Evolutionary conservation across 2,797 vertebrate species (phyloP), one percentile per base, ranked within the genome.

Genomic region (Enoplosus armatus): DNA sequence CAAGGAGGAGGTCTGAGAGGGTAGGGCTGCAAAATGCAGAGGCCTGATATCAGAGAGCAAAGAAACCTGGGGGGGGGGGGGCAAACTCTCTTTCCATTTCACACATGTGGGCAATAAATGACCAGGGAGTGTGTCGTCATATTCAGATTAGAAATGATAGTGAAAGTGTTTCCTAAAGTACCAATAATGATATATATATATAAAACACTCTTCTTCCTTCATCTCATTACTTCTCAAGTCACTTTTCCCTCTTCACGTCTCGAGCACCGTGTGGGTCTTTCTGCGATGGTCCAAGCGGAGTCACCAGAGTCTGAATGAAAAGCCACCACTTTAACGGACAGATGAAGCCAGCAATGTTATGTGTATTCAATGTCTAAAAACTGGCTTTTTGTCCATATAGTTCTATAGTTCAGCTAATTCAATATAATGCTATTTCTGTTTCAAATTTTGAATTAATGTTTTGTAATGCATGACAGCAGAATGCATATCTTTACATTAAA

Each of bases 41-140:
- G 45, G 54, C 20, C 71, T 45, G 56, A 69, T 63, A 60, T 76
- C 63, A 77, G 6, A 47, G 26, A 66, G 56, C 33, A 58, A 53
- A 74, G n/a, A n/a, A n/a, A n/a, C n/a, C n/a, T n/a, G n/a, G n/a
- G n/a, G n/a, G n/a, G n/a, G n/a, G n/a, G n/a, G n/a, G n/a, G n/a
- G n/a, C n/a, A n/a, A n/a, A n/a, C n/a, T n/a, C n/a, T 15, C n/a
- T 72, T 31, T 18, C 37, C 56, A 16, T 29, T 75, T 26, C 24
- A 12, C 33, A 68, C 3, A 11, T 50, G 1, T 7, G 24, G 12
- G 9, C 26, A 20, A 20, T 10, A 4, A n/a, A 22, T n/a, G n/a
- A n/a, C n/a, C n/a, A n/a, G n/a, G n/a, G n/a, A n/a, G n/a, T n/a
- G n/a, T n/a, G n/a, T n/a, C n/a, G n/a, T n/a, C n/a, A n/a, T n/a